phyloP scores from a whole-genome alignment of 2,888 invertebrate genomes.

The Tiliacea aurago region DNA sequence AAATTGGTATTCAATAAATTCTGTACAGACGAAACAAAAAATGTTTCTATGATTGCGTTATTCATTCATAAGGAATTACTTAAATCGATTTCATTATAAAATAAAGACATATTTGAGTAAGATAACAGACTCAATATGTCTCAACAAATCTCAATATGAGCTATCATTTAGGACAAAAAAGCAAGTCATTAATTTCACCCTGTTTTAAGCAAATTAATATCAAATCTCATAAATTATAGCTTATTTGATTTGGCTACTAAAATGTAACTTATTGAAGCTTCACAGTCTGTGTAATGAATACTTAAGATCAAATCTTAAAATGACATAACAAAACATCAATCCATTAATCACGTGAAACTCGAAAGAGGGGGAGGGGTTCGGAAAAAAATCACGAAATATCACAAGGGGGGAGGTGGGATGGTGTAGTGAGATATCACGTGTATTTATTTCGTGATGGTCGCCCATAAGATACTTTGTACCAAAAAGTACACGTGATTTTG shows the following conservation, averaged over 20 bases:
- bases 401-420: too few species aligned
- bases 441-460: too few species aligned
- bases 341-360: too few species aligned
- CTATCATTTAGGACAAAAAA: constrained; percentile 9
- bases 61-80: background rate
- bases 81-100: background rate
- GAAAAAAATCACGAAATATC: too few species aligned
- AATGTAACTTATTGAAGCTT: background rate
- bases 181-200: constrained; percentile 42
- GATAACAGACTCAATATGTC: background rate
- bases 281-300: constrained; percentile 33
- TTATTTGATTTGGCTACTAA: constrained; percentile 12
- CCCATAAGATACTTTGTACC: too few species aligned
- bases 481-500: too few species aligned
- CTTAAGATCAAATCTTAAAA: background rate
- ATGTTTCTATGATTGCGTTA: background rate
- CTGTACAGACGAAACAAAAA: background rate
- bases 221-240: constrained; percentile 32
- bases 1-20: background rate
- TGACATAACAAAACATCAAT: background rate
- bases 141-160: constrained; percentile 31
- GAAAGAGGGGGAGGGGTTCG: too few species aligned
- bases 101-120: background rate
- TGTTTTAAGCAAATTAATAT: constrained; percentile 37
- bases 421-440: too few species aligned